Percentiles rank a stretch among this genome's conserved stretches.
Evolutionary conservation across 64 coral and sea anemone genomes (phyloP).

Genomic region (Porites australiensis): DNA sequence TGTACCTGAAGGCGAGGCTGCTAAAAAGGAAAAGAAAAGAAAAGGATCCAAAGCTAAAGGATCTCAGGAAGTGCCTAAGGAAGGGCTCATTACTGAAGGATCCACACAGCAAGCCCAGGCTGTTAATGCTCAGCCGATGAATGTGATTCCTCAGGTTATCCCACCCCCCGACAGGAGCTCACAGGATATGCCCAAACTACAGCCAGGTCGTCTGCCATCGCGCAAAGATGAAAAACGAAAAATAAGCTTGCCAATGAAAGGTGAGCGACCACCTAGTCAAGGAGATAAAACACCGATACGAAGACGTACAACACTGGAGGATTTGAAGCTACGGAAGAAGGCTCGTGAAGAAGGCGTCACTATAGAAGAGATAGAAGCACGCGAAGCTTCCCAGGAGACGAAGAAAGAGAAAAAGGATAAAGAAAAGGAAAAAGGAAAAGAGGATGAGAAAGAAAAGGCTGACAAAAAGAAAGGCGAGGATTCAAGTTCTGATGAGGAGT

Average conservation of each 20-base stretch:
- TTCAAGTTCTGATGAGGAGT: slow-evolving; percentile 71
- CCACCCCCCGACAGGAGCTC: slow-evolving; percentile 37
- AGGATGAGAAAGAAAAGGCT: slow-evolving; percentile 71
- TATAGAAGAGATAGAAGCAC: slow-evolving; percentile 85
- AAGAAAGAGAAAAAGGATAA: slow-evolving; percentile 57
- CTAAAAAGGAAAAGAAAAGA: slow-evolving; percentile 82
- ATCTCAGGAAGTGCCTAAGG: slow-evolving; percentile 54
- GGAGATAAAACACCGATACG: slow-evolving; percentile 63
- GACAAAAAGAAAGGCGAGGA: slow-evolving; percentile 77
- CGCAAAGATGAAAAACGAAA: slow-evolving; percentile 66
- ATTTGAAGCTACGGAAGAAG: slow-evolving; percentile 80
- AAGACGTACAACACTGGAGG: slow-evolving; percentile 75
- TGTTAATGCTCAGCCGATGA: slow-evolving; percentile 22
- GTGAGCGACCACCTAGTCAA: slow-evolving; percentile 64
- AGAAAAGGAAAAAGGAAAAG: slow-evolving; percentile 42
- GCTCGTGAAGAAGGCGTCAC: slow-evolving; percentile 85
- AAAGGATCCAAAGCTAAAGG: slow-evolving; percentile 66
- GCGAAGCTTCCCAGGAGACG: slow-evolving; percentile 59
- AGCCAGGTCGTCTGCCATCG: slow-evolving; percentile 29
- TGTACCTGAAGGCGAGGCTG: slow-evolving; percentile 52
- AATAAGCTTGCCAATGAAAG: slow-evolving; percentile 65
- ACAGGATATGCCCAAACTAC: slow-evolving; percentile 36
- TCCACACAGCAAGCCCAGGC: slow-evolving; percentile 36
- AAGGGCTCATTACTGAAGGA: slow-evolving; percentile 85
- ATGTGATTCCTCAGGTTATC: slow-evolving; percentile 64